Conservation (phyloP, 2,113 vertebrate genomes). For the Chitala chitala region DNA sequence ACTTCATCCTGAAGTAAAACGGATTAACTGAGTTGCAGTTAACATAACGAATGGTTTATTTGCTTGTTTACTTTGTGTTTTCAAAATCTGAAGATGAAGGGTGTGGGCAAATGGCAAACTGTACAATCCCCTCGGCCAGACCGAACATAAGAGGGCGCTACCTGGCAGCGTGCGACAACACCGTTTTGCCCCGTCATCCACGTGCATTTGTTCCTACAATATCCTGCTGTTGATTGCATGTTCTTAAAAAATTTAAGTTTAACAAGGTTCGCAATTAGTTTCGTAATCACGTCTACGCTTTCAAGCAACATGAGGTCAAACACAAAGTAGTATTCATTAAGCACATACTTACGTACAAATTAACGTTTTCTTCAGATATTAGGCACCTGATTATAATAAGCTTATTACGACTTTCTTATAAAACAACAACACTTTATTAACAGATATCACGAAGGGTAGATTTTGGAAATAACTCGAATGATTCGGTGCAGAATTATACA, state of each 20-base stretch:
- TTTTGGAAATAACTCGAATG: neutral
- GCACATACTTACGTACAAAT: no score
- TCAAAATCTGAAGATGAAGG: constrained; percentile 32
- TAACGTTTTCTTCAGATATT: no score
- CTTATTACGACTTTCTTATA: neutral
- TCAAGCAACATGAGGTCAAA: neutral
- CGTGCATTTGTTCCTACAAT: neutral
- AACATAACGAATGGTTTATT: neutral
- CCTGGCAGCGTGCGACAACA: constrained; percentile 53
- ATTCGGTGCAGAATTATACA: constrained; percentile 7
- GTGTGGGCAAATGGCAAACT: constrained; percentile 49
- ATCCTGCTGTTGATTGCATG: neutral
- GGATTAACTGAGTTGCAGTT: no score
- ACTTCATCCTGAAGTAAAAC: no score
- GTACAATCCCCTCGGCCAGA: constrained; percentile 63
- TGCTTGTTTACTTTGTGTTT: constrained; percentile 22
- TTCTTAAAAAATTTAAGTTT: neutral
- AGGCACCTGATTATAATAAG: no score
- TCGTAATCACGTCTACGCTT: neutral
- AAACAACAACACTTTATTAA: neutral
- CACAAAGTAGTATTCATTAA: no score
- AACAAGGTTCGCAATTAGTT: neutral
- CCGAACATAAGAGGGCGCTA: constrained; percentile 80
- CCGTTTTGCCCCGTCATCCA: constrained; percentile 56
- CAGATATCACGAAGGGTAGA: neutral